Evolutionary conservation across 2,888 invertebrate genomes (phyloP).

Genomic region (Drosophila heteroneura): DNA sequence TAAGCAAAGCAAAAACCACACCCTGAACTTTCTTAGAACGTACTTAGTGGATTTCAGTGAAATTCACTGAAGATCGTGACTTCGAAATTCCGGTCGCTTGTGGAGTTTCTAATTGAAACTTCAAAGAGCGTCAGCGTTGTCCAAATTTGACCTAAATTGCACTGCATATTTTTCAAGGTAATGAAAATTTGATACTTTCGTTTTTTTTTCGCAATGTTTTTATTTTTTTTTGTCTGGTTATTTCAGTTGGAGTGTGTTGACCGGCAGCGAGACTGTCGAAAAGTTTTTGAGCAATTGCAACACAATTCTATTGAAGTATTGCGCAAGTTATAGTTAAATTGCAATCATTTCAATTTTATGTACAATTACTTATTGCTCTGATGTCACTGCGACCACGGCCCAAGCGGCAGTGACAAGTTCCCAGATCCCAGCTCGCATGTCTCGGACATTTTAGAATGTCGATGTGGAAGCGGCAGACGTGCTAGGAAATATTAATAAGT

Average conservation of each 20-base stretch:
- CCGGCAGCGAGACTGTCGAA: conserved; percentile 37
- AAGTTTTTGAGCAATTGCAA: conserved; percentile 53
- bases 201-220: conserved; percentile 31
- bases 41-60: conserved; percentile 41
- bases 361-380: conserved; percentile 11
- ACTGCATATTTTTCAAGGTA: conserved; percentile 68
- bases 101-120: conserved; percentile 68
- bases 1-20: conserved; percentile 35
- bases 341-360: conserved; percentile 62
- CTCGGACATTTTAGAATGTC: conserved; percentile 51
- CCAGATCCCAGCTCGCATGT: conserved; percentile 8
- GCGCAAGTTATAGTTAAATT: conserved; percentile 55
- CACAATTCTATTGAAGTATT: conserved; percentile 63
- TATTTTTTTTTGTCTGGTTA: conserved; percentile 2
- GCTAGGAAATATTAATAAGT: conserved; percentile 76
- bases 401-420: conserved; percentile 15
- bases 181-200: conserved; percentile 77
- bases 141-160: conserved; percentile 69
- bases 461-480: conserved; percentile 56
- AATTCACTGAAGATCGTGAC: conserved; percentile 51
- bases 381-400: conserved; percentile 17
- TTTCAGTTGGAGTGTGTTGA: conserved; percentile 47
- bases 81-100: conserved; percentile 34
- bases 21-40: conserved; percentile 58
- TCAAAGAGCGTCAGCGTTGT: conserved; percentile 50